Evolutionary conservation across 2,888 invertebrate species (phyloP).

Genomic region (Cosmorhoe ocellata): DNA sequence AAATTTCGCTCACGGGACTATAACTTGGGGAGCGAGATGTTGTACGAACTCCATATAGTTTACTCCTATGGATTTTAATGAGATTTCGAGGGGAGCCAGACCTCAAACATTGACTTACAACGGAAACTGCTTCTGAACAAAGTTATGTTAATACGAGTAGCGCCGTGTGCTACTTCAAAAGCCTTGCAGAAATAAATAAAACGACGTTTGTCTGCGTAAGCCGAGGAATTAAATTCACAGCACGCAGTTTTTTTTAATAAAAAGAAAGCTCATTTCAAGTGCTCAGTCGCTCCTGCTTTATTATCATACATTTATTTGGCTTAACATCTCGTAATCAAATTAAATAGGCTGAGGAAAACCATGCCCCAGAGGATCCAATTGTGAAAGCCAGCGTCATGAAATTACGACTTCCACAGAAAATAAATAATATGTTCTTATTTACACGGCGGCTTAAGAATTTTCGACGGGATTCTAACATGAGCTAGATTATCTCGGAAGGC

Average conservation of each 20-base stretch:
- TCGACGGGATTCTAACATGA: too few relatives aligned
- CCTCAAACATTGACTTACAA: constrained; percentile 11
- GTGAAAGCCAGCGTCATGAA: constrained; percentile 10
- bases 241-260: constrained; percentile 2
- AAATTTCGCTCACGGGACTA: constrained; percentile 53
- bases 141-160: neutral
- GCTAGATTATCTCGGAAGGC: too few relatives aligned
- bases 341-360: constrained; percentile 19
- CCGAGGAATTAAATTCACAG: neutral
- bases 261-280: neutral
- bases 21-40: constrained; percentile 32
- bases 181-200: constrained; percentile 1
- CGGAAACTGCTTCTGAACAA: neutral
- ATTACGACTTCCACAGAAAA: constrained; percentile 9
- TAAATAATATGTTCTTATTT: too few relatives aligned
- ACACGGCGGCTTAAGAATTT: too few relatives aligned
- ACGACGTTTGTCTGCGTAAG: neutral
- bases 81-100: constrained; percentile 22
- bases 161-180: neutral
- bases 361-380: constrained; percentile 8
- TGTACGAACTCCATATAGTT: constrained; percentile 33
- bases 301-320: constrained; percentile 14
- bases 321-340: constrained; percentile 15
- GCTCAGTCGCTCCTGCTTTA: neutral
- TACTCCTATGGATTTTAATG: constrained; percentile 33